Conservation (phyloP, 2,113 vertebrate genomes). For the Antigone vipio region DNA sequence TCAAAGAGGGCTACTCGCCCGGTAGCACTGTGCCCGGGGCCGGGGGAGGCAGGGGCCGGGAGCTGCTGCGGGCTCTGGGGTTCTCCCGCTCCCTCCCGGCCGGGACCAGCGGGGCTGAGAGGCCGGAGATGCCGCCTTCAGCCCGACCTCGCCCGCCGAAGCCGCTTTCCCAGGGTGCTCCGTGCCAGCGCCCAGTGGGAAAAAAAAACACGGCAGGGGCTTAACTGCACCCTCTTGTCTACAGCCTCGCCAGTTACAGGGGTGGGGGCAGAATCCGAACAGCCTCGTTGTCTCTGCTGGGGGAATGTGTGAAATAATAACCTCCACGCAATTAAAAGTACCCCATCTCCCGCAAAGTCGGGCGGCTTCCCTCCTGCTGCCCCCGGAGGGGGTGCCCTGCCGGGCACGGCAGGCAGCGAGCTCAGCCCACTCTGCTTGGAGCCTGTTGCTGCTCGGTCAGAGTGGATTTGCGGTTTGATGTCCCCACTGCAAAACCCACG, state of each 20-base stretch:
- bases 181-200: background rate
- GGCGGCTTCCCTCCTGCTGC: background rate
- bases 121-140: background rate
- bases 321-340: too few species aligned
- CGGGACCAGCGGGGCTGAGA: background rate
- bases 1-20: too few species aligned
- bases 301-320: background rate
- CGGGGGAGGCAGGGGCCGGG: rapidly evolving
- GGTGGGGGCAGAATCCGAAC: background rate
- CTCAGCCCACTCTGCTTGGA: background rate
- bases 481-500: background rate
- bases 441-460: rapidly evolving
- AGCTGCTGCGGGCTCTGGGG: background rate
- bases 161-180: background rate
- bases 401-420: background rate
- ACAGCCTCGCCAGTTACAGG: background rate
- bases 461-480: background rate
- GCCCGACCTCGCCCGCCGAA: rapidly evolving
- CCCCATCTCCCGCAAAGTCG: rapidly evolving
- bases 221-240: background rate
- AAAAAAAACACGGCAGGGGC: background rate
- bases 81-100: rapidly evolving
- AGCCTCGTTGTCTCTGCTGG: background rate
- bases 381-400: background rate
- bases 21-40: rapidly evolving